Conservation (phyloP, 2,113 vertebrate genomes). For the Hippocampus barbouri region DNA sequence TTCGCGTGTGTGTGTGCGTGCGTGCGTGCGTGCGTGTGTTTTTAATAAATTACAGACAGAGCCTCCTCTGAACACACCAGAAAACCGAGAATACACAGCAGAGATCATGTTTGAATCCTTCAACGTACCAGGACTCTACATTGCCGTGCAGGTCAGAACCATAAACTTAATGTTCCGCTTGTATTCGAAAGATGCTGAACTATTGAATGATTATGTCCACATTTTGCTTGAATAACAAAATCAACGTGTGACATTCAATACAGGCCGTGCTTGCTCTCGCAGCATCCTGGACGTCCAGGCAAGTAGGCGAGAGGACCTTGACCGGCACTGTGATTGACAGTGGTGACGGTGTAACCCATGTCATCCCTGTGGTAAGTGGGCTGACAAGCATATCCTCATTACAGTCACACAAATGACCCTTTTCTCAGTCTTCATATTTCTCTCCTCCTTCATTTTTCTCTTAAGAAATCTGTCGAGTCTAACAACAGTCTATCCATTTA, state of each 20-base stretch:
- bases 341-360: slow-evolving; percentile 95
- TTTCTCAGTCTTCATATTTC: neutral
- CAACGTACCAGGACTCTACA: slow-evolving; percentile 96
- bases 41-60: slow-evolving; percentile 78
- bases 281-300: slow-evolving; percentile 96
- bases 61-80: slow-evolving; percentile 96
- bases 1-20: too few species aligned
- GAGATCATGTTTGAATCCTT: slow-evolving; percentile 99
- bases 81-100: slow-evolving; percentile 97
- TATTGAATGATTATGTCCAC: neutral
- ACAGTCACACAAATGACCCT: neutral
- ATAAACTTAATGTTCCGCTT: neutral
- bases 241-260: neutral
- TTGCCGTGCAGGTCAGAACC: slow-evolving; percentile 89
- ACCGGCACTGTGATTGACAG: slow-evolving; percentile 98
- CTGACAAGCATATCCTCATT: neutral
- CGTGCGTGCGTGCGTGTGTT: neutral
- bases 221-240: neutral
- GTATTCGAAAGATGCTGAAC: neutral
- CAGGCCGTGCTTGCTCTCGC: slow-evolving; percentile 96
- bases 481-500: neutral
- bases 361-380: slow-evolving; percentile 93
- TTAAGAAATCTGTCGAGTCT: neutral
- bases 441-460: neutral
- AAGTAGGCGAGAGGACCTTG: slow-evolving; percentile 93